phyloP scores from a whole-genome alignment of 1,140 invertebrate species.

The Drosophila chauvacae region DNA sequence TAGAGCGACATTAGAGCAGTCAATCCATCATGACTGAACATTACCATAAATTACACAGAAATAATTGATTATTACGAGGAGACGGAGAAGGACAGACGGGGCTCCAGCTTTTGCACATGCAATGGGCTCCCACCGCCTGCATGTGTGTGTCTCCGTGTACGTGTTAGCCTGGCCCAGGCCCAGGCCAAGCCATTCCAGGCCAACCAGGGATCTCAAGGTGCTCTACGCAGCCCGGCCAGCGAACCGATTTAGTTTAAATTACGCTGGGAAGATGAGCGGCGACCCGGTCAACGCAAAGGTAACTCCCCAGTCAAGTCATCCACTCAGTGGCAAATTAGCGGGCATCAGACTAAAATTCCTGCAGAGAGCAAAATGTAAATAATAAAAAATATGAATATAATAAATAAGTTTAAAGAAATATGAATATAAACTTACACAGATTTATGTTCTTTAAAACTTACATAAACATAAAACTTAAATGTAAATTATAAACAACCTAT shows the following conservation, averaged over 20 bases:
- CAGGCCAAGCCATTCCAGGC: constrained; percentile 19
- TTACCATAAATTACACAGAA: constrained; percentile 85
- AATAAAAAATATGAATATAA: too few species aligned
- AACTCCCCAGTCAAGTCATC: constrained; percentile 55
- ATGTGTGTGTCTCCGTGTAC: constrained; percentile 22
- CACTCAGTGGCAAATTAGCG: constrained; percentile 67
- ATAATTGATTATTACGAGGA: constrained; percentile 85
- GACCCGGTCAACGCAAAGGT: constrained; percentile 60
- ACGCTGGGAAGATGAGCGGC: constrained; percentile 77
- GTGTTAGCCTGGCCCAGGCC: constrained; percentile 48
- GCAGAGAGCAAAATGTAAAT: not conserved
- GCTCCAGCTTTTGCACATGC: constrained; percentile 62
- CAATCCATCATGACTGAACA: constrained; percentile 85
- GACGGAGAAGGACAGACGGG: constrained; percentile 59
- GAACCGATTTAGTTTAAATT: constrained; percentile 85
- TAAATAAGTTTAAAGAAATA: not conserved
- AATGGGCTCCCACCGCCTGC: constrained; percentile 49
- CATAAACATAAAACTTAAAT: not conserved
- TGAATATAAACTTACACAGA: not conserved
- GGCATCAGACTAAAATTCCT: constrained; percentile 15
- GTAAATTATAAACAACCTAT: not conserved
- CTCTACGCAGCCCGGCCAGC: constrained; percentile 69
- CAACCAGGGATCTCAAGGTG: constrained; percentile 23
- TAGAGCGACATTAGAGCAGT: constrained; percentile 85
- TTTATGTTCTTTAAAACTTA: not conserved